These are phyloP conservation scores for Leptinotarsa lineolata DNA, from an alignment of 1,140 invertebrate genomes.

Conservation along the genomic window DNA sequence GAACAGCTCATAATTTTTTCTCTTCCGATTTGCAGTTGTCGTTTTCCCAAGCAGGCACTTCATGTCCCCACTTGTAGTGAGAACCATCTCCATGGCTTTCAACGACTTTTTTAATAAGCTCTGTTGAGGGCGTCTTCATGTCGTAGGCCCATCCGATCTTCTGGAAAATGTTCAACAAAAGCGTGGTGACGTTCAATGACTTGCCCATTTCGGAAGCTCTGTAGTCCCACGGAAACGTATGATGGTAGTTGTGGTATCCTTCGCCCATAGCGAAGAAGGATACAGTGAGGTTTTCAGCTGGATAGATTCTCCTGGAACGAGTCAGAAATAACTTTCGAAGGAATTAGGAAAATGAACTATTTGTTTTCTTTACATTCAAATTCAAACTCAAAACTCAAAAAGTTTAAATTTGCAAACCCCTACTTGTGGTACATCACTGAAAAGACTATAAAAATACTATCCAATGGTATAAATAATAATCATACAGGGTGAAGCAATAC, in stretches of 20 bases:
- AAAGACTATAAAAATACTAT: no score
- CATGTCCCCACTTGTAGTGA: constrained; percentile 47
- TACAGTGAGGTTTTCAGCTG: constrained; percentile 66
- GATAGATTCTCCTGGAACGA: constrained; percentile 60
- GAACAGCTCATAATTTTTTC: no score
- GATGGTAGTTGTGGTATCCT: constrained; percentile 81
- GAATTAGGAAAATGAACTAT: no score
- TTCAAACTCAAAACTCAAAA: no score
- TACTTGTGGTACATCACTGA: no score
- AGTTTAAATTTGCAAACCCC: no score
- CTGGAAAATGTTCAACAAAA: constrained; percentile 60
- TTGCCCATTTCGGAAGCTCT: constrained; percentile 67
- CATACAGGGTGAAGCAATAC: no score
- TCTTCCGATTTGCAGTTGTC: background rate
- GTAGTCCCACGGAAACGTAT: constrained; percentile 78
- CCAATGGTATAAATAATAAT: no score
- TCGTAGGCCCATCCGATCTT: constrained; percentile 69
- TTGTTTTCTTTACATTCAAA: no score
- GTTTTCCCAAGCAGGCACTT: background rate
- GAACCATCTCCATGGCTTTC: constrained; percentile 70
- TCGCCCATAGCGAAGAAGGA: constrained; percentile 62
- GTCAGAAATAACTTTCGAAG: no score
- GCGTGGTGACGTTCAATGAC: constrained; percentile 59
- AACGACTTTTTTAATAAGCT: constrained; percentile 61
- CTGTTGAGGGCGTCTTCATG: constrained; percentile 61